Conservation (phyloP, 1,140 invertebrate genomes). For the Heliconius melpomene region DNA sequence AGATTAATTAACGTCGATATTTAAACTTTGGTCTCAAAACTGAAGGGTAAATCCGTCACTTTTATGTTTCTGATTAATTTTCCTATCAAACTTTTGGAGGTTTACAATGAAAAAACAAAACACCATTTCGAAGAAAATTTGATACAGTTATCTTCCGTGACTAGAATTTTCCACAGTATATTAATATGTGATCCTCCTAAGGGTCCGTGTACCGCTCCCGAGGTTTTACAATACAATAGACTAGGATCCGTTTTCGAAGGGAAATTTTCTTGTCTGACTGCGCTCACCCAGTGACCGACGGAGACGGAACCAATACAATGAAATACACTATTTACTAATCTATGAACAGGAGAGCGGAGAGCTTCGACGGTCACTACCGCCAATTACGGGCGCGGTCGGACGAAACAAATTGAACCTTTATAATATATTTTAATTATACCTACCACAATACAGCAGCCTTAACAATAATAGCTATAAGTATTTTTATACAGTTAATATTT, state of each 20-base stretch:
- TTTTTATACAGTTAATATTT: constrained; percentile 77
- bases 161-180: constrained; percentile 67
- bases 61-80: constrained; percentile 70
- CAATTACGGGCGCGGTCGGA: constrained; percentile 36
- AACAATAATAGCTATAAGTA: constrained; percentile 80
- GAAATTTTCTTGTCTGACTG: constrained; percentile 43
- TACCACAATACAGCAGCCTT: constrained; percentile 72
- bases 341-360: neutral
- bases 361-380: constrained; percentile 36
- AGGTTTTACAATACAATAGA: constrained; percentile 50
- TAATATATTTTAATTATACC: constrained; percentile 61
- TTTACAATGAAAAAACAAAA: constrained; percentile 66
- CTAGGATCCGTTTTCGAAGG: constrained; percentile 58
- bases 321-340: neutral
- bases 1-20: neutral
- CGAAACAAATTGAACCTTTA: constrained; percentile 46
- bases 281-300: constrained; percentile 25
- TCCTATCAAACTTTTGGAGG: constrained; percentile 81
- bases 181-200: constrained; percentile 69
- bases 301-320: neutral
- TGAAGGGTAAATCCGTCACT: constrained; percentile 48
- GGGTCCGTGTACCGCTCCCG: constrained; percentile 53
- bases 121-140: constrained; percentile 70
- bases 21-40: constrained; percentile 43
- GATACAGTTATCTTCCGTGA: constrained; percentile 70